Conservation (phyloP, 2,113 vertebrate genomes). For the Corythornis madagascariensis region DNA sequence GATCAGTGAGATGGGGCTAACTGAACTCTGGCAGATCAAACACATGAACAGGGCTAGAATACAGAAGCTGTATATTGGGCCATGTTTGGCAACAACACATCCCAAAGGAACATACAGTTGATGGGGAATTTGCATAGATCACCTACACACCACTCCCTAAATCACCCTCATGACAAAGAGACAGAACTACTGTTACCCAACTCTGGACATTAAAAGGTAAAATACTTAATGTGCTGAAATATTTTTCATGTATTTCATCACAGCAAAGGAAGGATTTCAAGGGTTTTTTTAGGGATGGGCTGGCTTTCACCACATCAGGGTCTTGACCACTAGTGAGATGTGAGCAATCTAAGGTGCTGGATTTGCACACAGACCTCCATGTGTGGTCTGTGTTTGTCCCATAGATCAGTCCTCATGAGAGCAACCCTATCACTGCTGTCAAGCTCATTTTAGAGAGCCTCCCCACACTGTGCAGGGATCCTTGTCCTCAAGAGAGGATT, state of each 20-base stretch:
- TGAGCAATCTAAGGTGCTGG: background rate
- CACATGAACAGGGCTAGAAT: background rate
- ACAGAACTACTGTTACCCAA: background rate
- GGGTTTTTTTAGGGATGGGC: background rate
- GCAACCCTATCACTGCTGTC: background rate
- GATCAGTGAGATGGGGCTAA: background rate
- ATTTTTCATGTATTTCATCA: background rate
- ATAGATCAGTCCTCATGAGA: background rate
- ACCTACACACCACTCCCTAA: background rate
- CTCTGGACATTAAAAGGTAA: background rate
- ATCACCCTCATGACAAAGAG: background rate
- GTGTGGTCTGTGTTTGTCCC: background rate
- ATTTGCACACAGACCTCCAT: background rate
- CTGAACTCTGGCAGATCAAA: background rate
- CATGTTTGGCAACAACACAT: fast-evolving
- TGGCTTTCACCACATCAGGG: background rate
- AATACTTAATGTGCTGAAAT: background rate
- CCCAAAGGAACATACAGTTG: background rate
- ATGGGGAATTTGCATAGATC: background rate
- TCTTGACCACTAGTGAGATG: background rate
- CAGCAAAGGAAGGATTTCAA: background rate
- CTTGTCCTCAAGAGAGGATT: background rate
- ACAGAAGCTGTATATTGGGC: fast-evolving
- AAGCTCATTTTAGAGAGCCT: background rate
- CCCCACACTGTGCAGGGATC: fast-evolving